Conservation (phyloP, 2,797 vertebrate species). For the Rhinella marina region DNA sequence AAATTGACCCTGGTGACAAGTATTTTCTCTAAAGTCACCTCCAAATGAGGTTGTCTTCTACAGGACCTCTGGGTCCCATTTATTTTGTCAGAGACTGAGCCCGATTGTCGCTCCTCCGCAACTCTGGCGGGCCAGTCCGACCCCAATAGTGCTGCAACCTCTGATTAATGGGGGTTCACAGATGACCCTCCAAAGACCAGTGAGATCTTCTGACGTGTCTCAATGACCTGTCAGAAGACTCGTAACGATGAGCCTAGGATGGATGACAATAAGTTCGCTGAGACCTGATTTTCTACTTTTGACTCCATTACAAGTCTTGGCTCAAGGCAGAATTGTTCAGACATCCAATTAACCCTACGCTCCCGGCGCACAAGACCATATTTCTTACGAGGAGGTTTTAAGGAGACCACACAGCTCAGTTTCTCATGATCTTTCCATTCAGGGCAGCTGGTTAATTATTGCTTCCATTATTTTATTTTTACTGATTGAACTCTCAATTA, state of each 20-base stretch:
- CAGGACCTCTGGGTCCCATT: neutral
- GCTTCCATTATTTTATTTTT: conserved; percentile 7
- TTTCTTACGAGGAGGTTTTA: neutral
- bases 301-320: conserved; percentile 8
- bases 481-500: conserved; percentile 28
- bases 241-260: neutral
- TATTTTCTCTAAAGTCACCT: too few species aligned
- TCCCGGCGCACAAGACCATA: neutral
- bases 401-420: neutral
- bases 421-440: neutral
- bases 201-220: neutral
- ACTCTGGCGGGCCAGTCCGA: too few species aligned
- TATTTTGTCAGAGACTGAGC: neutral
- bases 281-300: neutral
- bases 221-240: neutral
- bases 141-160: too few species aligned
- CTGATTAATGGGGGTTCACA: neutral
- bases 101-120: neutral
- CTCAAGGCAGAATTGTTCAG: neutral
- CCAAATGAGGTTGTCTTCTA: neutral
- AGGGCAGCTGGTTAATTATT: conserved; percentile 20
- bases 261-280: neutral
- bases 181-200: neutral
- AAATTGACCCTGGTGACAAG: too few species aligned
- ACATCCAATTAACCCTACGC: conserved; percentile 12